These are phyloP conservation scores for Calephelis nemesis DNA, from an alignment of 1,140 invertebrate genomes.

Conservation along the genomic window DNA sequence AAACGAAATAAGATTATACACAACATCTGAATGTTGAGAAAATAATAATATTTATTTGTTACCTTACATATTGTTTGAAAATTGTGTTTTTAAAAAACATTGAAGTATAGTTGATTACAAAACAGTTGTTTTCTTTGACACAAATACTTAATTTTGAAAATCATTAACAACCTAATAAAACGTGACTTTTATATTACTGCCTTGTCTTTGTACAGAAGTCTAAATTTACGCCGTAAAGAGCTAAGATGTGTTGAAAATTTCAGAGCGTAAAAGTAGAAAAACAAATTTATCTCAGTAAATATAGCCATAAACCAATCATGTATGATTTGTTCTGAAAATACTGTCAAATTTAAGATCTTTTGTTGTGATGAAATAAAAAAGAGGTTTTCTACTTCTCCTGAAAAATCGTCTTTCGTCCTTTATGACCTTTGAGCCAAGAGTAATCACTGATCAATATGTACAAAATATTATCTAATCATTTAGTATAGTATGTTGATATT, in stretches of 20 bases:
- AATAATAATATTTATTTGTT: neutral
- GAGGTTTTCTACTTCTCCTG: slow-evolving; percentile 5
- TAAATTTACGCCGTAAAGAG: slow-evolving; percentile 15
- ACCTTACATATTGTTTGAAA: slow-evolving; percentile 1
- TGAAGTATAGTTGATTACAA: slow-evolving; percentile 20
- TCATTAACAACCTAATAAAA: slow-evolving; percentile 12
- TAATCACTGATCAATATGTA: too few species aligned
- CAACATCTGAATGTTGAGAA: neutral
- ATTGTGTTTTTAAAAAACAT: slow-evolving; percentile 11
- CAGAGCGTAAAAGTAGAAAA: slow-evolving; percentile 8
- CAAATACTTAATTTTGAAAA: slow-evolving; percentile 21
- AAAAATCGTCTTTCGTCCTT: slow-evolving; percentile 23
- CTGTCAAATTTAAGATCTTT: slow-evolving; percentile 13
- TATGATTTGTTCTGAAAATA: slow-evolving; percentile 15
- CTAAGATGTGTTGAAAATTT: slow-evolving; percentile 12
- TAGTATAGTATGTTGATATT: too few species aligned
- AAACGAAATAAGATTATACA: slow-evolving; percentile 5
- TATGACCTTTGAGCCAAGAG: slow-evolving; percentile 22
- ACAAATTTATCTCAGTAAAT: slow-evolving; percentile 19
- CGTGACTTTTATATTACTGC: slow-evolving; percentile 7
- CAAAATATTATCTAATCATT: too few species aligned
- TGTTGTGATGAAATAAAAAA: neutral
- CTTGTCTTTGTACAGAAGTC: neutral
- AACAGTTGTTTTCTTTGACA: slow-evolving; percentile 16
- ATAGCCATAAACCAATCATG: slow-evolving; percentile 5